Percentiles rank a stretch among this genome's conserved stretches.
phyloP scores from a whole-genome alignment of 2,797 vertebrate genomes.

The Gadopsis bispinosus region DNA sequence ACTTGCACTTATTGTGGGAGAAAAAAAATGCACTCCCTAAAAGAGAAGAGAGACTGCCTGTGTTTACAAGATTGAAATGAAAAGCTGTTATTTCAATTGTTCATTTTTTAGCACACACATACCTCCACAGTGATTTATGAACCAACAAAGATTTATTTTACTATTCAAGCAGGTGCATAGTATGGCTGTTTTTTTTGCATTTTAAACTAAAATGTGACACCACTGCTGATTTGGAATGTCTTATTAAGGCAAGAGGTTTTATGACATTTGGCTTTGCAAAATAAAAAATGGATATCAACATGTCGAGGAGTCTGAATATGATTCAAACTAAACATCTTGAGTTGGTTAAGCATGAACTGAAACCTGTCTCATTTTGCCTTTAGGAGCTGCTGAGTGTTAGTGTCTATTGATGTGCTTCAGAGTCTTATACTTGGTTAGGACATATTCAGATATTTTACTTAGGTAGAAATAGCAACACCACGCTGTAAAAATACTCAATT shows the following conservation, averaged over 20 bases:
- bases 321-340: constrained; percentile 20
- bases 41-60: constrained; percentile 11
- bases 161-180: background rate
- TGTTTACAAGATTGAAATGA: constrained; percentile 36
- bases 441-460: background rate
- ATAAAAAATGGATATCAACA: constrained; percentile 4
- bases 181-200: background rate
- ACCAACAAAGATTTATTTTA: background rate
- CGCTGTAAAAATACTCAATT: background rate
- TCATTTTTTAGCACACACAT: background rate
- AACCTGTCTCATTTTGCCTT: background rate
- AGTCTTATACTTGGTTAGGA: background rate
- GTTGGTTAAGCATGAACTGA: background rate
- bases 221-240: background rate
- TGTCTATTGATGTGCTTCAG: background rate
- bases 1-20: constrained; percentile 56
- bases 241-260: background rate
- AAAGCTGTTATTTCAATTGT: background rate
- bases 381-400: background rate
- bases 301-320: background rate
- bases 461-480: background rate
- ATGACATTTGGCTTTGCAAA: background rate
- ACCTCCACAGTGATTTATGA: background rate
- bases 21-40: constrained; percentile 13
- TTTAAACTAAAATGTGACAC: constrained; percentile 8